phyloP scores from a whole-genome alignment of 1,140 invertebrate genomes.

The Aculops lycopersici region DNA sequence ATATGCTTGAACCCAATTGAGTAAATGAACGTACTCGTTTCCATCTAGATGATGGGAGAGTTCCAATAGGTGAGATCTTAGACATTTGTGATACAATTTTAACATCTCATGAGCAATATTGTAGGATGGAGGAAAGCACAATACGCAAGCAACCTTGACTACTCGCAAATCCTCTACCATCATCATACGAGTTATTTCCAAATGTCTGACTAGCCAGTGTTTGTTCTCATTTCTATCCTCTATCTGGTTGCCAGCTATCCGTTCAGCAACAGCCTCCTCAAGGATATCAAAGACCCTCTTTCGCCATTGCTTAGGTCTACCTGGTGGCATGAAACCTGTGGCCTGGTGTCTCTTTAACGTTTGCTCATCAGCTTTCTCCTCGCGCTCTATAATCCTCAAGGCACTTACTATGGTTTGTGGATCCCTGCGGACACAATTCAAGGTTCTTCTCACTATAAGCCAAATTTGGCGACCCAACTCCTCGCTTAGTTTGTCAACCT shows the following conservation, averaged over 20 bases:
- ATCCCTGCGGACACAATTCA: constrained; percentile 74
- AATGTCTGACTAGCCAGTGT: constrained; percentile 57
- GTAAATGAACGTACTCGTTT: constrained; percentile 73
- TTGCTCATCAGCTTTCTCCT: constrained; percentile 60
- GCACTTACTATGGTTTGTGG: constrained; percentile 72
- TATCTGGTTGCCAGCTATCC: constrained; percentile 38
- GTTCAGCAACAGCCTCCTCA: constrained; percentile 42
- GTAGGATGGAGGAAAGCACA: constrained; percentile 81
- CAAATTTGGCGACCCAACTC: constrained; percentile 55
- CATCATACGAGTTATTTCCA: constrained; percentile 40
- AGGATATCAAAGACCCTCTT: constrained; percentile 45
- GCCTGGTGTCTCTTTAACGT: constrained; percentile 38
- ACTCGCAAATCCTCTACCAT: constrained; percentile 68
- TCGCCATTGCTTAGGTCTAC: constrained; percentile 67
- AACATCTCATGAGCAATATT: constrained; percentile 67
- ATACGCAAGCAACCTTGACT: constrained; percentile 59
- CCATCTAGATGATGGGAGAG: constrained; percentile 54
- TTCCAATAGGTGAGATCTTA: constrained; percentile 39
- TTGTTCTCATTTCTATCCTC: constrained; percentile 68
- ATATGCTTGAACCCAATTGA: constrained; percentile 43
- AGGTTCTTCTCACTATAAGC: constrained; percentile 50
- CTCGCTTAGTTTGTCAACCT: constrained; percentile 61
- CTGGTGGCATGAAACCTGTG: constrained; percentile 61
- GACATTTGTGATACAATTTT: constrained; percentile 61
- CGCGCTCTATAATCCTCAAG: constrained; percentile 72